Base-by-base conservation (phyloP, 64 coral and sea anemone species). In the Porites australiensis region DNA sequence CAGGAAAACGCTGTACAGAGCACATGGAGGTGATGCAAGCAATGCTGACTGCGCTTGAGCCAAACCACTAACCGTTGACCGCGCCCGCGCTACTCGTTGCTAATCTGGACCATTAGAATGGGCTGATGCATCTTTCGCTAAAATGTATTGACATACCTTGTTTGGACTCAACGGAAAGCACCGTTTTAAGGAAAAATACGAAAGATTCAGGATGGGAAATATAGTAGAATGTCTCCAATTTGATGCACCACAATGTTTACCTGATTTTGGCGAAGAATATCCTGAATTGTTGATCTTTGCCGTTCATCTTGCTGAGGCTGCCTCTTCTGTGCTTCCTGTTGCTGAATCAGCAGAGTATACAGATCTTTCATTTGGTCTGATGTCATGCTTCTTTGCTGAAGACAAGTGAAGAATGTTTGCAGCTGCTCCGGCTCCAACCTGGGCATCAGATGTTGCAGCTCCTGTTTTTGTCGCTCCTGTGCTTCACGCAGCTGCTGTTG, bases 371-470 rank as follows among this genome's bases (percentile, higher is more conserved):
- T 84, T 16, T 84, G 45, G 60, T 84, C 64, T 2, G 18, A 44
- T 50, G 81, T 84, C 81, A 84, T 84, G 12, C 45, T 84, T 60
- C 23, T 44, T n/a, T 84, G 81, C 61, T 84, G 81, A 51, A 84
- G 63, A 69, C 81, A 69, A 13, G 62, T 69, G 63, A 68, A 84
- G 16, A 86, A 70, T 14, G 77, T 86, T 65, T 92, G 90, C 8
- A 92, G 81, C 51, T 92, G 90, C 44, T 92, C 82, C 19, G 61
- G 81, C 62, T 67, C 81, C 7, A 84, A 43, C 51, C 59, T 68
- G 9, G 81, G 81, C 63, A 68, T 84, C 7, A 84, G 81, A 68
- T 84, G 50, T 65, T 69, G 61, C 18, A 84, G 63, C 63, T 68
- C 45, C 48, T 16, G 15, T 47, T 84, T 84, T 13, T 84, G 81